Evolutionary conservation across 2,797 vertebrate species (phyloP).

Genomic region (Spinus olivaceus): DNA sequence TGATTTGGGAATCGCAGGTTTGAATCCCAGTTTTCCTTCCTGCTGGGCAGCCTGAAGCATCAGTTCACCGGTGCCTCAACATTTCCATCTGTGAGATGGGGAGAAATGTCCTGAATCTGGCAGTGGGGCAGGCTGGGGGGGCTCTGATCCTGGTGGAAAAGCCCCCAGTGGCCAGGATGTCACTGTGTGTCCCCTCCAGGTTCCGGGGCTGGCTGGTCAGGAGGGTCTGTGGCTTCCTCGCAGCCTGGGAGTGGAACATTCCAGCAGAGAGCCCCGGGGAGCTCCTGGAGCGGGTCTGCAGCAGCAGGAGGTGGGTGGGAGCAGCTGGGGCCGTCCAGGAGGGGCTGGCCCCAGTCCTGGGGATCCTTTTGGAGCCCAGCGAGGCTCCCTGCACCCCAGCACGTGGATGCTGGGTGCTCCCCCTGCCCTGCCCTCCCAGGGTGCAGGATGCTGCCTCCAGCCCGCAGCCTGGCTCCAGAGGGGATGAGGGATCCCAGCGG

Average conservation of each 20-base stretch:
- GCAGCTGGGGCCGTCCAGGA: fast-evolving
- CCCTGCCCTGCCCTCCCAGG: not conserved
- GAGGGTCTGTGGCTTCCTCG: slow-evolving; percentile 82
- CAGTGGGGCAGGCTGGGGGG: not conserved
- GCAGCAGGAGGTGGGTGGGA: slow-evolving; percentile 77
- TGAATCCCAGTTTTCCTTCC: not conserved
- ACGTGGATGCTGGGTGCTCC: not conserved
- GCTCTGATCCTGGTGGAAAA: not conserved
- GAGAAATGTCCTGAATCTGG: not conserved
- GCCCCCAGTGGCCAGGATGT: fast-evolving
- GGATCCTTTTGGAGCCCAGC: not conserved
- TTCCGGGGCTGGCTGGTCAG: slow-evolving; percentile 93
- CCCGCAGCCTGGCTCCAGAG: fast-evolving
- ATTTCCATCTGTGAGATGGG: not conserved
- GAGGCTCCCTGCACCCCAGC: not conserved
- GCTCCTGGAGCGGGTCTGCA: slow-evolving; percentile 69
- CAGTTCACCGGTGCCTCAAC: fast-evolving
- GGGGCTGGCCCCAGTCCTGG: fast-evolving
- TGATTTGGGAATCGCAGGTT: not conserved
- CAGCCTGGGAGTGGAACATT: slow-evolving; percentile 77
- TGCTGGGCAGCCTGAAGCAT: not conserved
- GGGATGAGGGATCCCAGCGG: not conserved
- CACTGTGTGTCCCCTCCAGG: slow-evolving; percentile 57
- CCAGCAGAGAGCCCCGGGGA: slow-evolving; percentile 56
- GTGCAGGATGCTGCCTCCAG: slow-evolving; percentile 8